Evolutionary conservation across 64 coral and sea anemone species (phyloP).

Genomic region (Pocillopora verrucosa): DNA sequence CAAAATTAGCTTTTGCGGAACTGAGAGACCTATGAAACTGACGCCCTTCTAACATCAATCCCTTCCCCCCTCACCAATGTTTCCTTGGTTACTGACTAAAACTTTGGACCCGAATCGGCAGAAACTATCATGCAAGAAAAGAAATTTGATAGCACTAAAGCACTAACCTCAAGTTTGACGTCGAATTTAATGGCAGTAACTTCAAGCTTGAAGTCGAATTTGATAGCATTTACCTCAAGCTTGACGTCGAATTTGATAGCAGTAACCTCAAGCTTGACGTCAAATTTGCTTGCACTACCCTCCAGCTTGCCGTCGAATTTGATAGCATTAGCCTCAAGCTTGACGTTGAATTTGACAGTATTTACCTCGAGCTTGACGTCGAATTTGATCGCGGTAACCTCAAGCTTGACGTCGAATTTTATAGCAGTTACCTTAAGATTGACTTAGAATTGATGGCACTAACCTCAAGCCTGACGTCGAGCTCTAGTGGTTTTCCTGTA

Average conservation of each 20-base stretch:
- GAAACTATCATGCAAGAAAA: too few species aligned
- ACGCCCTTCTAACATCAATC: too few species aligned
- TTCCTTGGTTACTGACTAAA: too few species aligned
- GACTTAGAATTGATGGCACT: not conserved
- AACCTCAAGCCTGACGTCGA: conserved; percentile 24
- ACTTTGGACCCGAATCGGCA: too few species aligned
- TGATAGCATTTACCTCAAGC: conserved; percentile 6
- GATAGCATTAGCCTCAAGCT: conserved; percentile 5
- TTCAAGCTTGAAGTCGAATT: conserved; percentile 16
- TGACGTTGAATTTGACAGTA: not conserved
- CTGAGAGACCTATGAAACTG: too few species aligned
- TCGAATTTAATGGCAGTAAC: not conserved
- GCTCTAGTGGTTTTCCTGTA: not conserved
- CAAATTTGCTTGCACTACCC: not conserved
- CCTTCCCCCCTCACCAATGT: too few species aligned
- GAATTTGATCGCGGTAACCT: not conserved
- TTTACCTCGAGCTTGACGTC: conserved; percentile 22
- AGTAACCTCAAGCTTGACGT: conserved; percentile 26
- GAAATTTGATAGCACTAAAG: too few species aligned
- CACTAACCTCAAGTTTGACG: conserved; percentile 25
- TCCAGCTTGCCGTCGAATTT: conserved; percentile 14
- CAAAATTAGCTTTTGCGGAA: too few species aligned
- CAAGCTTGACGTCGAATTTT: conserved; percentile 8
- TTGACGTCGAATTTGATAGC: not conserved
- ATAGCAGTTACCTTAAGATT: too few species aligned